These are phyloP conservation scores for Oscheius onirici DNA, from an alignment of 2,888 invertebrate species.

Conservation along the genomic window DNA sequence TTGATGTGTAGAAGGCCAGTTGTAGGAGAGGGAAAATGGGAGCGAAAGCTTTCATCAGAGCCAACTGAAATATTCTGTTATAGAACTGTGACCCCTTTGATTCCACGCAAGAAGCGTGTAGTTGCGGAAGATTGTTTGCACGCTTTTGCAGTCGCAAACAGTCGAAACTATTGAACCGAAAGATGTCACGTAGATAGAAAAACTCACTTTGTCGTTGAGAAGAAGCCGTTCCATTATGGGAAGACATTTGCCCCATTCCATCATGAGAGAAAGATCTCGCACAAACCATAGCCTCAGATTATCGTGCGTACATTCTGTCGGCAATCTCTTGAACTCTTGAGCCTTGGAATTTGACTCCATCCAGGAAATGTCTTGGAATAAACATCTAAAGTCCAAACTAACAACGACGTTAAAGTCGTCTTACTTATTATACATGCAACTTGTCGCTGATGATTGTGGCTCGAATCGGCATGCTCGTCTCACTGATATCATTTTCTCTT, in stretches of 20 bases:
- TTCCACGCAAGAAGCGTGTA: not conserved
- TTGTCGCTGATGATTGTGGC: slow-evolving; percentile 51
- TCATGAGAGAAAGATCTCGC: slow-evolving; percentile 57
- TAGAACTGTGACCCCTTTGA: not conserved
- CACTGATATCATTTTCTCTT: slow-evolving; percentile 49
- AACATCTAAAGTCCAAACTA: slow-evolving; percentile 41
- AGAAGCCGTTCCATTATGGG: slow-evolving; percentile 48
- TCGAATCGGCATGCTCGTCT: slow-evolving; percentile 53
- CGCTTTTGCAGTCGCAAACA: slow-evolving; percentile 9
- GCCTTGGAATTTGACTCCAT: slow-evolving; percentile 41
- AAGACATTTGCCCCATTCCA: slow-evolving; percentile 60
- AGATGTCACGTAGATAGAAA: slow-evolving; percentile 9
- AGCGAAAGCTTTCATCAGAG: slow-evolving; percentile 58
- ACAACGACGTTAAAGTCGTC: not conserved
- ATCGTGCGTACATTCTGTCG: slow-evolving; percentile 46
- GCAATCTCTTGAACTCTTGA: slow-evolving; percentile 21
- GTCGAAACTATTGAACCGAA: not conserved
- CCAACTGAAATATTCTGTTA: slow-evolving; percentile 47
- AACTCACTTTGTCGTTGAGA: slow-evolving; percentile 55
- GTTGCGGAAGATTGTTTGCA: slow-evolving; percentile 18
- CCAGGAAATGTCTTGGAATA: slow-evolving; percentile 53
- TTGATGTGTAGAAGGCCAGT: slow-evolving; percentile 53
- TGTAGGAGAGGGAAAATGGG: slow-evolving; percentile 56
- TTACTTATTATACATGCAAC: slow-evolving; percentile 54
- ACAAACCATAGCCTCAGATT: slow-evolving; percentile 58